Evolutionary conservation across 2,888 invertebrate genomes (phyloP).

Genomic region (Coenonympha glycerion): DNA sequence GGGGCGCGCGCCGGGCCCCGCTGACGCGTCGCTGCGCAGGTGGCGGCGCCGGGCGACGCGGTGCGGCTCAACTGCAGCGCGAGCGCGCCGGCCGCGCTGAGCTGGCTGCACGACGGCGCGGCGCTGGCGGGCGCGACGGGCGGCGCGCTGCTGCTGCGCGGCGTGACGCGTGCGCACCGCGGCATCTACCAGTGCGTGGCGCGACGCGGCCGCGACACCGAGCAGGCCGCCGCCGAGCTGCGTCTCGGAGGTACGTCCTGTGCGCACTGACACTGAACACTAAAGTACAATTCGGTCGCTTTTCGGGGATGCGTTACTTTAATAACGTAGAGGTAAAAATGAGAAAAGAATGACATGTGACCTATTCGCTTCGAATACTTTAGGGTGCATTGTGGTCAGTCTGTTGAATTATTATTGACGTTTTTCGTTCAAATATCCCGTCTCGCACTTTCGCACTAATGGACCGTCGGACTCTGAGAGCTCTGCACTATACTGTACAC

Average conservation of each 20-base stretch:
- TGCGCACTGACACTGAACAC: neutral
- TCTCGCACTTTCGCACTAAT: too few relatives aligned
- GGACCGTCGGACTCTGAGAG: too few relatives aligned
- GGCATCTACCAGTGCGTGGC: conserved; percentile 93
- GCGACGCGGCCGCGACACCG: conserved; percentile 79
- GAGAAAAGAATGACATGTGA: too few relatives aligned
- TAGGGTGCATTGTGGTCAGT: too few relatives aligned
- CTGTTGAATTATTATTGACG: too few relatives aligned
- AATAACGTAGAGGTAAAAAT: too few relatives aligned
- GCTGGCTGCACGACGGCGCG: conserved; percentile 83
- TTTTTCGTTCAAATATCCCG: too few relatives aligned
- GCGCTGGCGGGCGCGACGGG: conserved; percentile 52
- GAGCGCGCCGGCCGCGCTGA: conserved; percentile 64
- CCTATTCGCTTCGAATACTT: too few relatives aligned
- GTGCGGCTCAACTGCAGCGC: conserved; percentile 82
- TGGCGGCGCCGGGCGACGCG: conserved; percentile 80
- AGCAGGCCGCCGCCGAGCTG: conserved; percentile 85
- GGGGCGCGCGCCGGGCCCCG: neutral
- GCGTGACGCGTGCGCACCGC: conserved; percentile 82
- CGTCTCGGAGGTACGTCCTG: conserved; percentile 80
- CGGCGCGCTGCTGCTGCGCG: conserved; percentile 42
- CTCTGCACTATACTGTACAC: too few relatives aligned
- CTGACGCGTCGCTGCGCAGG: conserved; percentile 52
- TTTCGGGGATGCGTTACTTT: too few relatives aligned
- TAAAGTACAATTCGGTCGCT: too few relatives aligned